Evolutionary conservation across 1,140 invertebrate genomes (phyloP), one percentile per base, ranked within the genome.

Genomic region (Drosophila kurseongensis): DNA sequence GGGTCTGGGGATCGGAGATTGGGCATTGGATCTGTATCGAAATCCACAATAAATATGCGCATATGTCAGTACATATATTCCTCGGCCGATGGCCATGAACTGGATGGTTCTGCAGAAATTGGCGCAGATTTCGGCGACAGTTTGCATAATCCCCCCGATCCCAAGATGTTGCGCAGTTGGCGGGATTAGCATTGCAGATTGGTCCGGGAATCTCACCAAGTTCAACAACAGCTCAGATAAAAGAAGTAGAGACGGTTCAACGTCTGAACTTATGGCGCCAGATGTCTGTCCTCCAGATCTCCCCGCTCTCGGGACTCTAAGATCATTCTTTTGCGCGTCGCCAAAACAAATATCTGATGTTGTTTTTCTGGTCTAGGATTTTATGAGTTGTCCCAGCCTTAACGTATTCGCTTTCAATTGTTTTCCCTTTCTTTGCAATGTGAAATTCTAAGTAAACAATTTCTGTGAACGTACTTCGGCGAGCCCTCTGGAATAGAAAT

Each of bases 211-310:
- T 60, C 56, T 50, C 41, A 44, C 52, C 59, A 42, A 75, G 82
- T 86, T 86, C 78, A 86, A 82, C 69, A 82, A 38, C 62, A 73
- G 48, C 68, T 55, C 32, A 44, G 47, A 62, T 47, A 78, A 60
- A 77, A 63, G 12, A 72, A 75, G 72, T 51, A 50, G 54, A 51
- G 62, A 54, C 58, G 71, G 82, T 85, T 85, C 83, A 85, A 60
- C 69, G 82, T 44, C 63, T 81, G 82, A 81, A 78, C 78, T 86
- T 81, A 85, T 86, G 82, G 81, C 81, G 81, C 81, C 81, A 74
- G 45, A n/a, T 47, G 42, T 48, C 67, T 69, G 67, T 35, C 36
- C 62, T 35, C 23, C 65, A 18, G 38, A 38, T 40, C 23, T 10
- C 8, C 9, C 12, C 14, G 7, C 16, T 7, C 62, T 67, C 48